phyloP scores from a whole-genome alignment of 92 coral and sea anemone species.

The Diadumene lineata region DNA sequence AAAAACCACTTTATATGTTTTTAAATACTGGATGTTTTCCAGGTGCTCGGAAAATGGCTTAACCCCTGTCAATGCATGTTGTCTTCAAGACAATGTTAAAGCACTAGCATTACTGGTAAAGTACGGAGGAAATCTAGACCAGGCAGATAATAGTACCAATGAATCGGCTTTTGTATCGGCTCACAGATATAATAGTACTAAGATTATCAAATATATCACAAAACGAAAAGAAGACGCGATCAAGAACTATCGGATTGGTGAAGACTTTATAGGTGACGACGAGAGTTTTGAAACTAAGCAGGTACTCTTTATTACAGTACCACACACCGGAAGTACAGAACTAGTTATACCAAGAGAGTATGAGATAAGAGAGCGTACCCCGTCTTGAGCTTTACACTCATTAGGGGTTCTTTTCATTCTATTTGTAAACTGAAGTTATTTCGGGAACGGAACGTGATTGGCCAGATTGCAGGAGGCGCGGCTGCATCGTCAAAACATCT shows the following conservation, averaged over 20 bases:
- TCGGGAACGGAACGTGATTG: no score
- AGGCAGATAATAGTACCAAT: constrained; percentile 38
- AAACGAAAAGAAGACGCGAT: constrained; percentile 40
- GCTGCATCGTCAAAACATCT: no score
- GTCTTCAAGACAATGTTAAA: constrained; percentile 56
- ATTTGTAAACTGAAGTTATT: no score
- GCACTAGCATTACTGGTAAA: constrained; percentile 70
- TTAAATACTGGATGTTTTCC: no score
- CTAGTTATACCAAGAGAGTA: no score
- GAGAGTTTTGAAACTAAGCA: constrained; percentile 1
- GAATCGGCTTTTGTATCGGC: constrained; percentile 63
- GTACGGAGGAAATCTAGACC: constrained; percentile 66
- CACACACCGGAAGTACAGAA: no score
- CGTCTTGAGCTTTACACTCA: no score
- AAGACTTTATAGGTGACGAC: background rate
- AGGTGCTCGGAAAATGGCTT: constrained; percentile 48
- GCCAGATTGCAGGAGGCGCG: no score
- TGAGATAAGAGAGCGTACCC: no score
- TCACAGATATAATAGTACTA: constrained; percentile 30
- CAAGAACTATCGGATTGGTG: constrained; percentile 9
- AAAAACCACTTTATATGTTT: no score
- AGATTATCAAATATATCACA: constrained; percentile 37
- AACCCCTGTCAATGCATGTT: constrained; percentile 84
- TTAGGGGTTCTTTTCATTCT: no score
- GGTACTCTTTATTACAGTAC: background rate